These are phyloP conservation scores for Aspidoscelis tigris DNA, from an alignment of 2,113 vertebrate genomes.

Conservation along the genomic window DNA sequence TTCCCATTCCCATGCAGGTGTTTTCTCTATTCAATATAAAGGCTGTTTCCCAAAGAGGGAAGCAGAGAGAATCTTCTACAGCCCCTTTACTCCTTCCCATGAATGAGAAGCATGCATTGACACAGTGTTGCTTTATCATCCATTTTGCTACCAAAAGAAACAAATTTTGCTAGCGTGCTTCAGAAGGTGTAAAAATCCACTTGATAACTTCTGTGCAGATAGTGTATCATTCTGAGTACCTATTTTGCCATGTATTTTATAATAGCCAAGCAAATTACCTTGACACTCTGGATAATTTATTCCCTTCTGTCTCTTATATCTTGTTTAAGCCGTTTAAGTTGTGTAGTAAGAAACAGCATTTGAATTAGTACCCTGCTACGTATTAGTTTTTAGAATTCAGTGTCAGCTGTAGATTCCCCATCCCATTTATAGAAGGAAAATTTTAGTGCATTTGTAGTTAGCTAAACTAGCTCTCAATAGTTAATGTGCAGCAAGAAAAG, in stretches of 20 bases:
- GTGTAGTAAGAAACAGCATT: conserved; percentile 1
- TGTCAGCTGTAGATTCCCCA: conserved; percentile 16
- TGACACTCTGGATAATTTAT: conserved; percentile 35
- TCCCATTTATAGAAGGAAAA: background rate
- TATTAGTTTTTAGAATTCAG: conserved; percentile 37
- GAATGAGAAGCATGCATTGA: background rate
- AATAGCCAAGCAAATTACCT: conserved; percentile 34
- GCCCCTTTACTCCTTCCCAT: no score
- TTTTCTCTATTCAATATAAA: background rate
- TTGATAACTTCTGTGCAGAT: conserved; percentile 19
- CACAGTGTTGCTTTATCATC: background rate
- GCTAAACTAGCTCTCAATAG: background rate
- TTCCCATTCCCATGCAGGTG: no score
- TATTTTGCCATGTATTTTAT: conserved; percentile 23
- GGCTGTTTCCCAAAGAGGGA: background rate
- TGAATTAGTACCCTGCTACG: conserved; percentile 17
- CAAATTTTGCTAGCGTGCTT: conserved; percentile 24
- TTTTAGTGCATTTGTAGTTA: background rate
- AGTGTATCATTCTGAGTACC: conserved; percentile 32
- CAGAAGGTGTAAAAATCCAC: background rate
- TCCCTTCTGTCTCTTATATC: conserved; percentile 12
- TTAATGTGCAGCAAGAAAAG: background rate
- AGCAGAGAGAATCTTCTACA: background rate
- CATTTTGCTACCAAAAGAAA: background rate
- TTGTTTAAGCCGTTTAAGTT: conserved; percentile 7